Evolutionary conservation across 2,888 invertebrate species (phyloP).

Genomic region (Scaptomyza parva): DNA sequence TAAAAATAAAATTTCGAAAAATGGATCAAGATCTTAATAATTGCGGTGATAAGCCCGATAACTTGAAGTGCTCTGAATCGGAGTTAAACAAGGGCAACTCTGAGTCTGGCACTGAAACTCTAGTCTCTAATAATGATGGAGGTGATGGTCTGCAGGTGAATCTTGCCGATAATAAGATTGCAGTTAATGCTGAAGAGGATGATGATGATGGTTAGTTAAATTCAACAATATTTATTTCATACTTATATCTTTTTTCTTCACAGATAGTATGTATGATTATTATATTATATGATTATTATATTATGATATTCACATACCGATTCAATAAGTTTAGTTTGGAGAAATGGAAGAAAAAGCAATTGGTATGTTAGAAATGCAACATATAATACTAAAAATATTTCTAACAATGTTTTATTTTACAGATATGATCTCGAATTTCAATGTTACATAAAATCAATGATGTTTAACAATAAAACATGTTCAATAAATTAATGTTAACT

Average conservation of each 20-base stretch:
- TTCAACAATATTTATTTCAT: background rate
- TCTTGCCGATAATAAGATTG: background rate
- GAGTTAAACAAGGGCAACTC: background rate
- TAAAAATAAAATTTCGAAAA: background rate
- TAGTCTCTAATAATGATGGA: background rate
- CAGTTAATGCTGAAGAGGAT: background rate
- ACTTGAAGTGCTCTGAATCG: background rate
- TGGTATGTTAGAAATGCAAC: too few species aligned
- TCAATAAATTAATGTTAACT: too few species aligned
- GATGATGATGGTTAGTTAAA: background rate
- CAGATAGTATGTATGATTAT: too few species aligned
- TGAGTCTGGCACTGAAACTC: background rate
- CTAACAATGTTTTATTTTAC: too few species aligned
- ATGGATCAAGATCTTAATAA: background rate
- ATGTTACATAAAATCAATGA: too few species aligned
- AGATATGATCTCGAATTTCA: too few species aligned
- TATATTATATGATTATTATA: too few species aligned
- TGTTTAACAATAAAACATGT: too few species aligned
- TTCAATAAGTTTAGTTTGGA: too few species aligned
- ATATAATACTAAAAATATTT: too few species aligned
- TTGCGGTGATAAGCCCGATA: background rate
- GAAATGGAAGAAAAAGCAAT: too few species aligned
- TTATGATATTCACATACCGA: too few species aligned
- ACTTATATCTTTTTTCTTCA: background rate
- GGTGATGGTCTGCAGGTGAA: background rate